phyloP scores from a whole-genome alignment of 2,113 vertebrate species.

The Bagarius yarrelli region DNA sequence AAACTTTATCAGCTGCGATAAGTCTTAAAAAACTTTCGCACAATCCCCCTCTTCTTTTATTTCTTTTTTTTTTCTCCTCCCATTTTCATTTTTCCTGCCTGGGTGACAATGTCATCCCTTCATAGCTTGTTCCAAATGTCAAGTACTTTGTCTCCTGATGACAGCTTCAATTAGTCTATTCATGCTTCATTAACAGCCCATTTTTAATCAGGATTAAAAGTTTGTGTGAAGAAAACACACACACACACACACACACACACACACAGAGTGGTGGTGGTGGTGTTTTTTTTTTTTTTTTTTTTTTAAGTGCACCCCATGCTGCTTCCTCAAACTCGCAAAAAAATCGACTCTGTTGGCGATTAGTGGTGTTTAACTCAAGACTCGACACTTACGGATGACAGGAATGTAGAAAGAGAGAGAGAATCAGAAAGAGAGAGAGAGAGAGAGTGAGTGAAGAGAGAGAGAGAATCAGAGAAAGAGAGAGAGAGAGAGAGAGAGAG shows the following conservation, averaged over 20 bases:
- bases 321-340: conserved; percentile 46
- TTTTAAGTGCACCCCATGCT: conserved; percentile 58
- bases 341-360: conserved; percentile 45
- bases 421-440: neutral
- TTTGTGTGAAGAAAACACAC: conserved; percentile 34
- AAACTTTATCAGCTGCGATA: conserved; percentile 35
- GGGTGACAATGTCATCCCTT: conserved; percentile 54
- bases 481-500: conserved; percentile 10
- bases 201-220: conserved; percentile 65
- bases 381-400: neutral
- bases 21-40: conserved; percentile 32
- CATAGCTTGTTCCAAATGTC: conserved; percentile 63
- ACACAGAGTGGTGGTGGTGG: too few relatives aligned
- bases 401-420: neutral
- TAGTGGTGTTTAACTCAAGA: conserved; percentile 33
- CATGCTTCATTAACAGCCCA: conserved; percentile 62
- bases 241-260: conserved; percentile 37
- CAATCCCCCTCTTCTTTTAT: conserved; percentile 9
- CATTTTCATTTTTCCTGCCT: conserved; percentile 25
- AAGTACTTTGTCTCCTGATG: conserved; percentile 65
- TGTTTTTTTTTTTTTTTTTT: too few relatives aligned
- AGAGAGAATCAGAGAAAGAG: neutral
- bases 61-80: conserved; percentile 5
- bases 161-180: conserved; percentile 65
- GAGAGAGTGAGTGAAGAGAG: neutral